Evolutionary conservation across 2,888 invertebrate species (phyloP).

Genomic region (Thymelicus lineola): DNA sequence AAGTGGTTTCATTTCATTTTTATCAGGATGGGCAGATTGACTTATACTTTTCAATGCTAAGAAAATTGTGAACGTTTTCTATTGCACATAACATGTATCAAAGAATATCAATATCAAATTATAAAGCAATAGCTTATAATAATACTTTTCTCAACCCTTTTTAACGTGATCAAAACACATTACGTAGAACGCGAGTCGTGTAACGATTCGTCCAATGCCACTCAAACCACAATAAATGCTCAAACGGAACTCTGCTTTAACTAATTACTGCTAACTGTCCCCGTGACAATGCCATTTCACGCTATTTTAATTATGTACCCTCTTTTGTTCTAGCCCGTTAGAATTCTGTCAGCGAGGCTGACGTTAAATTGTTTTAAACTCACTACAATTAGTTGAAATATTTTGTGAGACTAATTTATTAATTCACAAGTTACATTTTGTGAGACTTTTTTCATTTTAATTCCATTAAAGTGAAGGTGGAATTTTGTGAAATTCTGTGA

Average conservation of each 20-base stretch:
- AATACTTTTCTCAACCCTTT: neutral
- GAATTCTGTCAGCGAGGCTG: slow-evolving; percentile 29
- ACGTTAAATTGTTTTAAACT: slow-evolving; percentile 32
- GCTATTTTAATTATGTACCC: slow-evolving; percentile 58
- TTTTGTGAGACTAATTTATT: slow-evolving; percentile 13
- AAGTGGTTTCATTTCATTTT: too few species aligned
- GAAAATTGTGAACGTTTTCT: too few species aligned
- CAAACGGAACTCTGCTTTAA: slow-evolving; percentile 54
- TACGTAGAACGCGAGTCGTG: neutral
- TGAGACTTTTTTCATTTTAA: too few species aligned
- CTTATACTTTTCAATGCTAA: too few species aligned
- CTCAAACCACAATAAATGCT: slow-evolving; percentile 53
- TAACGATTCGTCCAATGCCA: slow-evolving; percentile 32
- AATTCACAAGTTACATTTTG: slow-evolving; percentile 4
- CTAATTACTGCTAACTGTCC: slow-evolving; percentile 57
- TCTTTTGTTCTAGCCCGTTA: slow-evolving; percentile 37
- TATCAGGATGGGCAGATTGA: too few species aligned
- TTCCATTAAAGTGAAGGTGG: too few species aligned
- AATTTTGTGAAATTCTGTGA: too few species aligned
- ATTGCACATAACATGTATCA: too few species aligned
- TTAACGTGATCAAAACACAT: slow-evolving; percentile 27
- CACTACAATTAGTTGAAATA: slow-evolving; percentile 15
- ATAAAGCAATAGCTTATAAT: neutral
- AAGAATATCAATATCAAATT: too few species aligned
- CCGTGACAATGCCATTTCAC: slow-evolving; percentile 57